Evolutionary conservation across 2,888 invertebrate species (phyloP).

Genomic region (Achlya flavicornis): DNA sequence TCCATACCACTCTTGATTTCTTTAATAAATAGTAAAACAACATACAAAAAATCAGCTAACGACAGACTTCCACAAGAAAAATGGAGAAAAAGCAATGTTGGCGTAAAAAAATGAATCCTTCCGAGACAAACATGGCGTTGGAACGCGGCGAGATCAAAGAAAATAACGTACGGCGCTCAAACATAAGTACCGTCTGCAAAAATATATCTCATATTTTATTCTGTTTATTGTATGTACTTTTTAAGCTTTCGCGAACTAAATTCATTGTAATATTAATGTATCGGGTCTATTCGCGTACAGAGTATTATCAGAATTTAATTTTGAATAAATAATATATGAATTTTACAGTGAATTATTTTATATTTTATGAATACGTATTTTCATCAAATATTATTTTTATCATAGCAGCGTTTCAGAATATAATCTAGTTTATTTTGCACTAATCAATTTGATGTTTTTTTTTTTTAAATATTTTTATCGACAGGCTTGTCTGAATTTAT

Average conservation of each 20-base stretch:
- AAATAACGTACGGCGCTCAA: conserved; percentile 14
- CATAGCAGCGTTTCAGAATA: neutral
- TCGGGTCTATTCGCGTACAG: no score
- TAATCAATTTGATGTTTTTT: no score
- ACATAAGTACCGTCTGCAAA: conserved; percentile 13
- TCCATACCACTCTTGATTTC: neutral
- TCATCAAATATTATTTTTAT: neutral
- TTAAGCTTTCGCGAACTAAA: no score
- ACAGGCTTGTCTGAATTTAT: no score
- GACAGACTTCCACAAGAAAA: neutral
- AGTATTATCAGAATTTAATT: no score
- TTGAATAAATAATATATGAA: no score
- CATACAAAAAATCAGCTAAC: neutral
- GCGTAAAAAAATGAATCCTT: conserved; percentile 1
- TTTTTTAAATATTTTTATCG: no score
- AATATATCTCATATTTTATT: neutral
- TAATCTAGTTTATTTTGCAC: no score
- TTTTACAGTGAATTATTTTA: no score
- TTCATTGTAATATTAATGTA: no score
- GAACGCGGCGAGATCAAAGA: conserved; percentile 18
- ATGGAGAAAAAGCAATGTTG: conserved; percentile 2
- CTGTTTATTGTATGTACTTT: no score
- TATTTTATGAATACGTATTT: neutral
- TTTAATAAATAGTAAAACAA: neutral
- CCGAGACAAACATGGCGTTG: conserved; percentile 11